phyloP scores from a whole-genome alignment of 2,888 invertebrate genomes.

The Nemotelus nigrinus region DNA sequence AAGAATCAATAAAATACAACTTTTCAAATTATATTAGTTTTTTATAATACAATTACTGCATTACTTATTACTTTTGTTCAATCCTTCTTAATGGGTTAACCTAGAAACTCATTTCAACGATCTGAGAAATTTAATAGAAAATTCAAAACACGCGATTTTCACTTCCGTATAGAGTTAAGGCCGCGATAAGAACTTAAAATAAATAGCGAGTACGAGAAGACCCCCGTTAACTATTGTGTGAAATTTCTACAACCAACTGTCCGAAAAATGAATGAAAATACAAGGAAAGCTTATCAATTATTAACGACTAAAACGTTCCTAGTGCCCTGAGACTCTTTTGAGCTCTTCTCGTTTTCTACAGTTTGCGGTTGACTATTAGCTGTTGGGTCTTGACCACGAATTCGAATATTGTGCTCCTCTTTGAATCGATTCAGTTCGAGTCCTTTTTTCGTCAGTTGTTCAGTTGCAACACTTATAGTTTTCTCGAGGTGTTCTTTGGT shows the following conservation, averaged over 20 bases:
- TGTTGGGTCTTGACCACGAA: slow-evolving; percentile 73
- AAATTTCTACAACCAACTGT: too few species aligned
- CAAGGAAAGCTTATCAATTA: slow-evolving; percentile 10
- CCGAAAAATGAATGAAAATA: too few species aligned
- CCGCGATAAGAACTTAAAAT: neutral
- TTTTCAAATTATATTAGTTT: too few species aligned
- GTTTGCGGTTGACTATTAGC: slow-evolving; percentile 57
- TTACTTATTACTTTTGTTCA: slow-evolving; percentile 24
- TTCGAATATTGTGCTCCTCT: slow-evolving; percentile 87
- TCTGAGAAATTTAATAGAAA: neutral
- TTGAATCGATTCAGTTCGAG: slow-evolving; percentile 91
- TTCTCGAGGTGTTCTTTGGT: slow-evolving; percentile 84
- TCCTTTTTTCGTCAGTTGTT: slow-evolving; percentile 87
- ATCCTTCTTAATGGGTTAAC: slow-evolving; percentile 14
- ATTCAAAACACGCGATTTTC: neutral
- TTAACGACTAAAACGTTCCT: slow-evolving; percentile 68
- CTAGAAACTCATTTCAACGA: slow-evolving; percentile 25
- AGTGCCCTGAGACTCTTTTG: slow-evolving; percentile 60
- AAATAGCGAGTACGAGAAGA: neutral
- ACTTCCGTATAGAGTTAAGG: neutral
- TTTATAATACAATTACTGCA: neutral
- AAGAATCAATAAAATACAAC: too few species aligned
- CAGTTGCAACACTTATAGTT: slow-evolving; percentile 80
- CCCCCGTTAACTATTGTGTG: too few species aligned
- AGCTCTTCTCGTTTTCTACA: slow-evolving; percentile 40